These are phyloP conservation scores for Solenopsis invicta DNA, from an alignment of 1,140 invertebrate genomes.

Conservation along the genomic window DNA sequence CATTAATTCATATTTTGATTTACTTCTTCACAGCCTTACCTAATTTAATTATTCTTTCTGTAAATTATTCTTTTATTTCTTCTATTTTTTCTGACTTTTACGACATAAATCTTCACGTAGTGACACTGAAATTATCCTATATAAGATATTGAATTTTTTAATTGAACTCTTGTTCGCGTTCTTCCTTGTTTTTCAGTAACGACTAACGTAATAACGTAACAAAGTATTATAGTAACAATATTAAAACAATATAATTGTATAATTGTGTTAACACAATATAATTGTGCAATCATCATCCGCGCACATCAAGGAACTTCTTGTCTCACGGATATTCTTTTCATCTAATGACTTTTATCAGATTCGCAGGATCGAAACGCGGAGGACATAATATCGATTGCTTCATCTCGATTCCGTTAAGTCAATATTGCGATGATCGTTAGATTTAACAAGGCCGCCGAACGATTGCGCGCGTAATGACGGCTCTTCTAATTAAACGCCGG, in stretches of 20 bases:
- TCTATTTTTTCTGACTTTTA: too few relatives aligned
- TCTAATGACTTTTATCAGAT: background rate
- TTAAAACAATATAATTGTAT: background rate
- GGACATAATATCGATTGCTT: slow-evolving; percentile 3
- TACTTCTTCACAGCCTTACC: too few relatives aligned
- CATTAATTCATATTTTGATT: too few relatives aligned
- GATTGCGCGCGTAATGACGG: slow-evolving; percentile 28
- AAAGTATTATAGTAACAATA: background rate
- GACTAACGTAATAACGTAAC: background rate
- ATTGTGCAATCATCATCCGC: background rate
- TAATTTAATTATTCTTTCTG: too few relatives aligned
- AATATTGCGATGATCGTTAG: slow-evolving; percentile 34
- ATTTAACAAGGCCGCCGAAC: slow-evolving; percentile 37
- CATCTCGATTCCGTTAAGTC: slow-evolving; percentile 16
- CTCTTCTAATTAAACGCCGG: slow-evolving; percentile 31
- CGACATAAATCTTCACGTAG: too few relatives aligned
- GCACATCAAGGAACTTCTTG: too few relatives aligned
- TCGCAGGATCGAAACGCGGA: background rate
- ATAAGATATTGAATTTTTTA: background rate
- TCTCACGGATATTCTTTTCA: background rate
- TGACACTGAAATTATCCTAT: background rate
- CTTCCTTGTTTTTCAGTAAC: background rate
- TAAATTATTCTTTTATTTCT: too few relatives aligned
- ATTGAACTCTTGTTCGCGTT: background rate
- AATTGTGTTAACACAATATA: background rate